phyloP scores from a whole-genome alignment of 1,140 invertebrate species.

The Callitettix versicolor region DNA sequence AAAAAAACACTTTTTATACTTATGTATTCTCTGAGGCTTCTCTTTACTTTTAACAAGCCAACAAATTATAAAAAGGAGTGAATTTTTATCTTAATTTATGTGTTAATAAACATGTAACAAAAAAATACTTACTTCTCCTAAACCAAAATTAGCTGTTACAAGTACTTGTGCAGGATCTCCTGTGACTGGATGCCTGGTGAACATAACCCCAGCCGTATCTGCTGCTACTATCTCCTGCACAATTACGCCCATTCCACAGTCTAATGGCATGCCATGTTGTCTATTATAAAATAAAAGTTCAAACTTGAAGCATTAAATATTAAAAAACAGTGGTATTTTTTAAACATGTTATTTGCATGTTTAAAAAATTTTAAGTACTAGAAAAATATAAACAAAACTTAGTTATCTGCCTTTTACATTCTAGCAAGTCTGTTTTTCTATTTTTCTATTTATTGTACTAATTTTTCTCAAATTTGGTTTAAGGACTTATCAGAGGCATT shows the following conservation, averaged over 20 bases:
- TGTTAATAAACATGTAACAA: background rate
- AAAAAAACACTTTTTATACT: background rate
- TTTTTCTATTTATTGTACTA: too few relatives aligned
- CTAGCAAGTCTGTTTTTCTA: too few relatives aligned
- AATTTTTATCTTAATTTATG: background rate
- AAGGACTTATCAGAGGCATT: too few relatives aligned
- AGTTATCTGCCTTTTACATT: too few relatives aligned
- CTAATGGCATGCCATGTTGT: conserved; percentile 52
- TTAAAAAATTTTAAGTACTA: too few relatives aligned
- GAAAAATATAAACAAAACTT: too few relatives aligned
- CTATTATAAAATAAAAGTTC: too few relatives aligned
- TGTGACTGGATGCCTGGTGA: conserved; percentile 61
- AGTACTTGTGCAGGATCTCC: conserved; percentile 53
- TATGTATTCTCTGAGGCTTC: background rate
- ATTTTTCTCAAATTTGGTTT: too few relatives aligned
- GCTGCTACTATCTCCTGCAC: conserved; percentile 65
- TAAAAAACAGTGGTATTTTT: too few relatives aligned
- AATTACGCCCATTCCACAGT: conserved; percentile 64
- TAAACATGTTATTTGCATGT: too few relatives aligned
- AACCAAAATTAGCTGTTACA: conserved; percentile 68
- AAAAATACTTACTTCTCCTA: conserved; percentile 56
- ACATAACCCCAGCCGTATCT: conserved; percentile 64
- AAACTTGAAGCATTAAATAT: too few relatives aligned
- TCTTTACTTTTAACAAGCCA: background rate
- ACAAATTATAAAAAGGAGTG: too few relatives aligned